Percentiles rank a stretch among this genome's conserved stretches.
Evolutionary conservation across 1,140 invertebrate species (phyloP).

Genomic region (Artemia franciscana): DNA sequence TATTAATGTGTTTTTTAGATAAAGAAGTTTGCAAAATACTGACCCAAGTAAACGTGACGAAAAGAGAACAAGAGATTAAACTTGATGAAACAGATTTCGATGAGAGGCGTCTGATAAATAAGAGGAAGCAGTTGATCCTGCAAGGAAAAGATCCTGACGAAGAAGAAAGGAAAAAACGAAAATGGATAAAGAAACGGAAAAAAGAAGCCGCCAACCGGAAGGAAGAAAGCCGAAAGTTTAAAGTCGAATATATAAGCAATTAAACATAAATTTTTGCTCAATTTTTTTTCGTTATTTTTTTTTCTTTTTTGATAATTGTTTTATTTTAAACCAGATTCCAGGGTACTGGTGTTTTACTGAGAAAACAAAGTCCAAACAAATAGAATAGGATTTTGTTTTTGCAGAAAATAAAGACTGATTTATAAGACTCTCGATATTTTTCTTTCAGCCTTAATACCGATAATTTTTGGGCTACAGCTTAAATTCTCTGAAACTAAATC

Average conservation of each 20-base stretch:
- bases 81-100: slow-evolving; percentile 78
- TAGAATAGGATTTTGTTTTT: no score
- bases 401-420: no score
- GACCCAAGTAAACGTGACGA: slow-evolving; percentile 68
- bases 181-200: slow-evolving; percentile 21
- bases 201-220: slow-evolving; percentile 1
- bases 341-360: no score
- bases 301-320: no score
- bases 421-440: no score
- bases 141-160: slow-evolving; percentile 57
- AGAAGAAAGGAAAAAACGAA: slow-evolving; percentile 31
- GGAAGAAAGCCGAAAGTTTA: background rate
- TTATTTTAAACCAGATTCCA: no score
- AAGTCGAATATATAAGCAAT: background rate
- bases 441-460: no score
- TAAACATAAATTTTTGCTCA: no score
- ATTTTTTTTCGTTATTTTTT: no score
- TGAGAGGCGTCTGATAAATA: slow-evolving; percentile 62
- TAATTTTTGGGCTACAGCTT: no score
- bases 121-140: slow-evolving; percentile 59
- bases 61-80: slow-evolving; percentile 70
- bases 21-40: slow-evolving; percentile 61
- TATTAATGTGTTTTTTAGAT: slow-evolving; percentile 34
- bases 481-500: no score
- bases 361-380: no score